These are phyloP conservation scores for Hyposmocoma kahamanoa DNA, from an alignment of 1,140 invertebrate species.

Conservation along the genomic window DNA sequence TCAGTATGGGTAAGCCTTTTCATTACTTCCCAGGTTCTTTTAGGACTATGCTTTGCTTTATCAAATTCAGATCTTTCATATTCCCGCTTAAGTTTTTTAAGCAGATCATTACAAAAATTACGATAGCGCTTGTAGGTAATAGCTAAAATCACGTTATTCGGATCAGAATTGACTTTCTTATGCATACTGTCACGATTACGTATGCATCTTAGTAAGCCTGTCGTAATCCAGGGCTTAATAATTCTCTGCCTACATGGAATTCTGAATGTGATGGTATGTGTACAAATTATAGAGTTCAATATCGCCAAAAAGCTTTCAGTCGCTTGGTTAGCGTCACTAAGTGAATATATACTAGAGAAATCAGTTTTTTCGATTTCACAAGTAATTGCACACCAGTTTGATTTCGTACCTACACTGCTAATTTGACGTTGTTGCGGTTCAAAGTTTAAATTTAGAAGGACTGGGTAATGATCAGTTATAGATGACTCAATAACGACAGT, in stretches of 20 bases:
- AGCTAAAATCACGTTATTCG: background rate
- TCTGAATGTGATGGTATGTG: background rate
- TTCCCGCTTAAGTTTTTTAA: background rate
- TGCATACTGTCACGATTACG: background rate
- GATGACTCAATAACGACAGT: background rate
- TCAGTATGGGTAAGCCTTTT: background rate
- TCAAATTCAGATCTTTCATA: background rate
- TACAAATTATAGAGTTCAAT: background rate
- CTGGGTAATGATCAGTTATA: background rate
- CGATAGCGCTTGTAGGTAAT: background rate
- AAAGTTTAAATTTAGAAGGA: background rate
- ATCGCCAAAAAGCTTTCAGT: background rate
- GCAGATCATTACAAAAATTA: conserved; percentile 1
- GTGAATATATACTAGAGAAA: background rate
- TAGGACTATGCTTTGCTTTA: background rate
- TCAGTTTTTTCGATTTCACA: background rate
- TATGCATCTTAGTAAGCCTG: background rate
- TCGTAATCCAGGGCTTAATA: conserved; percentile 1
- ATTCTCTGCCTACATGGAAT: background rate
- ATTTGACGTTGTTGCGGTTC: background rate
- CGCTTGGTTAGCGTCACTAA: background rate
- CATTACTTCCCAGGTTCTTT: background rate
- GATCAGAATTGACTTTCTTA: background rate
- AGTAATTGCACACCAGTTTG: background rate
- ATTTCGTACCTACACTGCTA: background rate